Percentiles rank a stretch among this genome's conserved stretches.
Conservation (phyloP, 2,113 vertebrate genomes). For the Leucopsar rothschildi region DNA sequence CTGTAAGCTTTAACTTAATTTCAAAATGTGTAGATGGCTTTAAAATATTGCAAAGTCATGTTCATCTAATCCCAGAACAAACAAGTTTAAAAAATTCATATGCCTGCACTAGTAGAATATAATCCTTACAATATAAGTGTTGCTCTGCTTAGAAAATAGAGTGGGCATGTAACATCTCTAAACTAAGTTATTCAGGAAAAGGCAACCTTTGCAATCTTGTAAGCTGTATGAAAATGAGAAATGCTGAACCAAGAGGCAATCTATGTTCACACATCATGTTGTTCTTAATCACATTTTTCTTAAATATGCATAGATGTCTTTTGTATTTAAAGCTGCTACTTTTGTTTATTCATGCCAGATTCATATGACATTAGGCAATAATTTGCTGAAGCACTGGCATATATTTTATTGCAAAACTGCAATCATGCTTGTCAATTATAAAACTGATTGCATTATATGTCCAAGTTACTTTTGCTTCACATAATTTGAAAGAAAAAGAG, state of each 20-base stretch:
- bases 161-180: not conserved
- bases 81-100: slow-evolving; percentile 47
- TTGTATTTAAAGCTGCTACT: slow-evolving; percentile 14
- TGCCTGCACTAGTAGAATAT: slow-evolving; percentile 32
- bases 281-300: slow-evolving; percentile 41
- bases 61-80: slow-evolving; percentile 42
- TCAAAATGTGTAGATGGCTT: not conserved
- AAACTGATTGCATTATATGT: slow-evolving; percentile 48
- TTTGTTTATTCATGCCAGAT: slow-evolving; percentile 56
- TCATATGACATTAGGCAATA: slow-evolving; percentile 1
- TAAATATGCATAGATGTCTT: slow-evolving; percentile 37
- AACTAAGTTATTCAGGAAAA: not conserved
- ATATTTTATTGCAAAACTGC: slow-evolving; percentile 40
- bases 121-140: slow-evolving; percentile 48
- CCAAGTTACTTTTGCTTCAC: slow-evolving; percentile 38
- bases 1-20: not conserved
- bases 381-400: not conserved
- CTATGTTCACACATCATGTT: slow-evolving; percentile 17
- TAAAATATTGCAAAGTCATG: slow-evolving; percentile 30
- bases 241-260: not conserved
- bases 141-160: not conserved
- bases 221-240: slow-evolving; percentile 10
- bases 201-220: not conserved
- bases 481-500: slow-evolving; percentile 24
- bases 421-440: slow-evolving; percentile 45